These are phyloP conservation scores for Forbesichthys papilliferus DNA, from an alignment of 2,113 vertebrate genomes.

Conservation along the genomic window DNA sequence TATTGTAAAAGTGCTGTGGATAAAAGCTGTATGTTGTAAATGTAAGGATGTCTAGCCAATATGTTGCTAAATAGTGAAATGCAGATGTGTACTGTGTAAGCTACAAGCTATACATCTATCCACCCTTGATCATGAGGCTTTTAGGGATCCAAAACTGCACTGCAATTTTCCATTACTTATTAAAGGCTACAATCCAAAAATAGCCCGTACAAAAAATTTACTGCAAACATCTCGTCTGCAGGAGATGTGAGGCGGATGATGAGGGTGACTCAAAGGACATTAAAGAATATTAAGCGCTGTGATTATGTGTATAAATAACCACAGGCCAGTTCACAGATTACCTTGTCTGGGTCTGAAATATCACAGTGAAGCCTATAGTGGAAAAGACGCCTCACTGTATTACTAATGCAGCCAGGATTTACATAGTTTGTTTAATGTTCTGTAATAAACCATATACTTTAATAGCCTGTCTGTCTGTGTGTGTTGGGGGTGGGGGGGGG, in stretches of 20 bases:
- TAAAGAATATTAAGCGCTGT: slow-evolving; percentile 33
- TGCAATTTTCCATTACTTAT: neutral
- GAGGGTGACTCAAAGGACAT: slow-evolving; percentile 24
- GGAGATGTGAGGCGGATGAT: slow-evolving; percentile 18
- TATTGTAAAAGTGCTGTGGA: too few species aligned
- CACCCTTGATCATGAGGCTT: too few species aligned
- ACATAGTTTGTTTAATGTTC: slow-evolving; percentile 30
- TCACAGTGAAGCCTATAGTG: slow-evolving; percentile 41
- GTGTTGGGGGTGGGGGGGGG: too few species aligned
- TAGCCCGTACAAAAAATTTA: too few species aligned
- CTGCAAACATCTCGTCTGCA: neutral
- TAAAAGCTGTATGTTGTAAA: too few species aligned
- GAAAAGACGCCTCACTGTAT: slow-evolving; percentile 58
- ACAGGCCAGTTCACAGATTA: slow-evolving; percentile 41
- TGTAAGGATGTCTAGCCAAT: too few species aligned
- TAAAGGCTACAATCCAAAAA: neutral
- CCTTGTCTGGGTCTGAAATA: slow-evolving; percentile 41
- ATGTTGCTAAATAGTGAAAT: too few species aligned
- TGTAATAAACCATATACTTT: slow-evolving; percentile 20
- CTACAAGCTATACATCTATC: too few species aligned
- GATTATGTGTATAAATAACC: slow-evolving; percentile 48
- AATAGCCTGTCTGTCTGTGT: slow-evolving; percentile 1
- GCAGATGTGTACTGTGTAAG: too few species aligned
- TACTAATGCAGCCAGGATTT: slow-evolving; percentile 59
- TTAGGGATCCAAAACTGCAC: too few species aligned